phyloP scores from a whole-genome alignment of 2,113 vertebrate species.

The Myanophis thanlyinensis region DNA sequence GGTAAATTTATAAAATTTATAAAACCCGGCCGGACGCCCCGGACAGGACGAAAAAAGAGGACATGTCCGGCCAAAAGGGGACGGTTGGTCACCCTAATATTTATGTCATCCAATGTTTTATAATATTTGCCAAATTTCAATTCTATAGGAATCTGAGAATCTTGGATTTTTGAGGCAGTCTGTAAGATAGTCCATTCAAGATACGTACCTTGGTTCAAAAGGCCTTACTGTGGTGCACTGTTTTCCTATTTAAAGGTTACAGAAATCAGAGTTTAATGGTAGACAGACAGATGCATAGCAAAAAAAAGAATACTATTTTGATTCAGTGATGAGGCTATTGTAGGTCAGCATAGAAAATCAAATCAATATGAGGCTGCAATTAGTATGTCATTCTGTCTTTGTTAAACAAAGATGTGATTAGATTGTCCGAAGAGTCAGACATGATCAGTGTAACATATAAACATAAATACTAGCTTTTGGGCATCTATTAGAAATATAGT shows the following conservation, averaged over 20 bases:
- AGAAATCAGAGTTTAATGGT: neutral
- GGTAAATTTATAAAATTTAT: no score
- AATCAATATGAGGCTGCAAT: conserved; percentile 31
- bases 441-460: conserved; percentile 35
- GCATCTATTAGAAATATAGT: conserved; percentile 37
- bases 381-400: conserved; percentile 45
- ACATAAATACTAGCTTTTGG: conserved; percentile 38
- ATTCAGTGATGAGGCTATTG: conserved; percentile 30
- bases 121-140: neutral
- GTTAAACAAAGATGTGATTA: conserved; percentile 44
- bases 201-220: neutral
- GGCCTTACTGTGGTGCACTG: neutral
- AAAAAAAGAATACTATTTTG: conserved; percentile 16
- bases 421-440: conserved; percentile 54
- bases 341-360: conserved; percentile 38
- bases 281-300: conserved; percentile 31
- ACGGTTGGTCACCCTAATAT: no score
- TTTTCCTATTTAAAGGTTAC: neutral
- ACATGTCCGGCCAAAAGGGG: no score
- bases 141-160: neutral
- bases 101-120: neutral
- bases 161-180: neutral
- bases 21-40: no score
- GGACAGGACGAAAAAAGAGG: no score
- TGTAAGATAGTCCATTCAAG: neutral